A percentile compares a stretch with the other conserved stretches of the same genome.
These are phyloP conservation scores for Gnathonemus longibarbis DNA, from an alignment of 2,113 vertebrate genomes.

Conservation along the genomic window DNA sequence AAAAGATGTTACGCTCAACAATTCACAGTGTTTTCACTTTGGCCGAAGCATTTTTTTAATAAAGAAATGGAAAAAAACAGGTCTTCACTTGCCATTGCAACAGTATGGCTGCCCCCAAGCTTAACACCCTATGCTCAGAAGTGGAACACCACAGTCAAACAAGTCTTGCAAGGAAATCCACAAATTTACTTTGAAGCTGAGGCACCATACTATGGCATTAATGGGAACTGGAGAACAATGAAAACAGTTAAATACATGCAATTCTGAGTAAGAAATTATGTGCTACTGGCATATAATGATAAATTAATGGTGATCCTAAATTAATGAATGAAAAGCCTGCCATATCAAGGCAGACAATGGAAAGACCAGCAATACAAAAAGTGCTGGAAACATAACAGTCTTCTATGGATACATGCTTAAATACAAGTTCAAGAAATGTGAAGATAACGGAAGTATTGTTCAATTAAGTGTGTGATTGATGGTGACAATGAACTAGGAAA, in stretches of 20 bases:
- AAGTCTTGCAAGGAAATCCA: neutral
- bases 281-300: neutral
- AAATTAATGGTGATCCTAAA: neutral
- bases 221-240: neutral
- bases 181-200: neutral
- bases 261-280: neutral
- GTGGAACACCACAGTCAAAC: neutral
- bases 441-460: neutral
- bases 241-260: neutral
- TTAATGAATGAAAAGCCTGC: neutral
- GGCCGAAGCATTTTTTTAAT: neutral
- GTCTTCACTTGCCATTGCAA: neutral
- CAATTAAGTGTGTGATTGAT: neutral
- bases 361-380: neutral
- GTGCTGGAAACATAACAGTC: neutral
- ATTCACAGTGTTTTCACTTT: neutral
- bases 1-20: neutral
- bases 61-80: neutral
- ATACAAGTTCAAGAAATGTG: neutral
- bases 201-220: neutral
- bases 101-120: neutral
- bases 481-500: neutral
- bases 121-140: neutral
- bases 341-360: neutral
- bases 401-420: neutral